phyloP scores from a whole-genome alignment of 2,797 vertebrate species.

The Anas flavirostris region DNA sequence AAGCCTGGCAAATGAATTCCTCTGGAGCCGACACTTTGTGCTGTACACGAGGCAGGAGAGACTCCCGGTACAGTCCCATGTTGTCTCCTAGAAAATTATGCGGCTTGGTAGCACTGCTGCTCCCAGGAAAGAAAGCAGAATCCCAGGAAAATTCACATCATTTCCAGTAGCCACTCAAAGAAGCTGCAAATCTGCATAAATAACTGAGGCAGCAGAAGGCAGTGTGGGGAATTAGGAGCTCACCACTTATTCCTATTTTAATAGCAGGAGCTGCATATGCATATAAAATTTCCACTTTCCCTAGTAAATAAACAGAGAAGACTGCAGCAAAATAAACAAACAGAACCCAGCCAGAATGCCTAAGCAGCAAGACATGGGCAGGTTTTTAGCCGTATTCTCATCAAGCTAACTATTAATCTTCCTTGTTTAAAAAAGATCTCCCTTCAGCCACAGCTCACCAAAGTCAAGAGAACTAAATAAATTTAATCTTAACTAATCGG shows the following conservation, averaged over 20 bases:
- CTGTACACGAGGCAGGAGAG: background rate
- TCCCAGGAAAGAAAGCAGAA: background rate
- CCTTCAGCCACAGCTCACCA: background rate
- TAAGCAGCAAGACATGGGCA: constrained; percentile 26
- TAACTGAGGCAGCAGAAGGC: background rate
- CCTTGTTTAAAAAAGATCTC: background rate
- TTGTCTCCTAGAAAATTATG: background rate
- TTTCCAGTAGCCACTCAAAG: background rate
- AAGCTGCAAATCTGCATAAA: background rate
- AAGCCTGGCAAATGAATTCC: constrained; percentile 40
- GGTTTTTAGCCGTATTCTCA: background rate
- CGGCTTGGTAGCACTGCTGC: background rate
- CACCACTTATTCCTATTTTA: background rate
- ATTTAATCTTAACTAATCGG: background rate
- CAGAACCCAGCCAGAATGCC: background rate
- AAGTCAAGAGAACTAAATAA: background rate
- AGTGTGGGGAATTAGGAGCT: background rate
- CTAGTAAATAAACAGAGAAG: constrained; percentile 40
- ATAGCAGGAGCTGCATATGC: background rate
- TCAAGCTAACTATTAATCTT: background rate
- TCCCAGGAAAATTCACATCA: background rate
- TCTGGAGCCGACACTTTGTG: background rate
- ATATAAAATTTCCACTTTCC: background rate
- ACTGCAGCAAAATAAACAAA: constrained; percentile 33
- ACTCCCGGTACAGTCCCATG: background rate